Percentiles rank a stretch among this genome's conserved stretches.
Conservation (phyloP, 2,888 invertebrate genomes). For the Brassicogethes aeneus region DNA sequence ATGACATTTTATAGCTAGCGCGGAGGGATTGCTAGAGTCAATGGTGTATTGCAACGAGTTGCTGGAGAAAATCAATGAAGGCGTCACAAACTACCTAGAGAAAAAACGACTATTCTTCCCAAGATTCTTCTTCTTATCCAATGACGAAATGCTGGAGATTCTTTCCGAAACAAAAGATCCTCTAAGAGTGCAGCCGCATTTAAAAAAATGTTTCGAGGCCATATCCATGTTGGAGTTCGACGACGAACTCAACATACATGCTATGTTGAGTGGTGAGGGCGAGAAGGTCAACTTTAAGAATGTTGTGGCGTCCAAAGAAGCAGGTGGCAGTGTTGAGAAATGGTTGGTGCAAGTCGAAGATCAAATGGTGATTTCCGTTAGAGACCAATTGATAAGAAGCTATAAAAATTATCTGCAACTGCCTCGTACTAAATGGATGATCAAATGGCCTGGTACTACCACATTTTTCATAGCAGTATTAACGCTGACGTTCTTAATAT, state of each 20-base stretch:
- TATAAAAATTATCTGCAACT: slow-evolving; percentile 53
- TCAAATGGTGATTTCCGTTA: slow-evolving; percentile 66
- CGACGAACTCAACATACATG: slow-evolving; percentile 58
- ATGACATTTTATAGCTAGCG: too few relatives aligned
- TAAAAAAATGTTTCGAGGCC: slow-evolving; percentile 84
- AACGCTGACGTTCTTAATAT: too few relatives aligned
- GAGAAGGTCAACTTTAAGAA: slow-evolving; percentile 60
- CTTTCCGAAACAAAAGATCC: slow-evolving; percentile 85
- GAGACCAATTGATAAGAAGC: slow-evolving; percentile 58
- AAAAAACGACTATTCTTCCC: slow-evolving; percentile 77
- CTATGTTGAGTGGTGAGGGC: slow-evolving; percentile 69
- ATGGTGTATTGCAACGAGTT: slow-evolving; percentile 58
- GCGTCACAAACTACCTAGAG: slow-evolving; percentile 74
- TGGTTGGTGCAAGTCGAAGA: slow-evolving; percentile 79
- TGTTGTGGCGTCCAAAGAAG: neutral
- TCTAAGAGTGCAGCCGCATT: slow-evolving; percentile 71
- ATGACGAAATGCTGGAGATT: slow-evolving; percentile 85
- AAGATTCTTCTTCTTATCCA: slow-evolving; percentile 84
- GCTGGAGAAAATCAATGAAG: slow-evolving; percentile 73
- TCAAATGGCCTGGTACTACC: slow-evolving; percentile 25
- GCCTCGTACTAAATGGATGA: slow-evolving; percentile 54
- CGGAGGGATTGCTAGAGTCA: slow-evolving; percentile 58
- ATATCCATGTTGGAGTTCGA: slow-evolving; percentile 69
- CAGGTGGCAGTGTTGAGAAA: slow-evolving; percentile 72
- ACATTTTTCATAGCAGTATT: too few relatives aligned